phyloP scores from a whole-genome alignment of 2,113 vertebrate species.

The Cynopterus brachyotis region DNA sequence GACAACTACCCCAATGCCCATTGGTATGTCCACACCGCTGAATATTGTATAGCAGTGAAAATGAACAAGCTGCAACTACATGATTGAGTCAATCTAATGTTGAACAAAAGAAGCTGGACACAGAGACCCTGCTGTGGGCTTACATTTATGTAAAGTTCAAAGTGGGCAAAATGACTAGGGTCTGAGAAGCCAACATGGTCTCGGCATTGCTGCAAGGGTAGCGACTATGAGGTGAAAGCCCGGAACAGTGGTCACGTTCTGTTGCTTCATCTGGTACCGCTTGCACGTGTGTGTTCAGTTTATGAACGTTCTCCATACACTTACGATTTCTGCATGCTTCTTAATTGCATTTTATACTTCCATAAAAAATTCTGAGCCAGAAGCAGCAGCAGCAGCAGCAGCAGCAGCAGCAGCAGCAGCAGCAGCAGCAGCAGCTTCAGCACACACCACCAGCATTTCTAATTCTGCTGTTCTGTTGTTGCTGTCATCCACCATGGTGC shows the following conservation, averaged over 20 bases:
- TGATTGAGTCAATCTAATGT: neutral
- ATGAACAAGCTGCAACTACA: neutral
- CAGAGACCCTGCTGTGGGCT: neutral
- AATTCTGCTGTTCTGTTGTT: neutral
- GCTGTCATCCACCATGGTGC: neutral
- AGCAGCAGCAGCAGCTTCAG: too few species aligned
- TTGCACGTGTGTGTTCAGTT: neutral
- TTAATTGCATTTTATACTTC: neutral
- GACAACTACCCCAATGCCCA: neutral
- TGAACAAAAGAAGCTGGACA: neutral
- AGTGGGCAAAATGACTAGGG: neutral
- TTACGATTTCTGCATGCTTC: neutral
- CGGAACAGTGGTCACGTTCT: neutral
- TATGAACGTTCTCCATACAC: neutral
- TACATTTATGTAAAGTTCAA: neutral
- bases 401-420: too few species aligned
- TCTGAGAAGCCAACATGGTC: neutral
- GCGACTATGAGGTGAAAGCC: fast-evolving
- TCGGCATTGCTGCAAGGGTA: neutral
- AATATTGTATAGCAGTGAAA: neutral
- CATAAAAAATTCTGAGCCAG: neutral
- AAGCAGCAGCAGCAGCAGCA: neutral
- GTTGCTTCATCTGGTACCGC: neutral
- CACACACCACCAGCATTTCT: neutral
- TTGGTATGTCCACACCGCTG: neutral